Evolutionary conservation across 2,888 invertebrate species (phyloP), one percentile per base, ranked within the genome.

Genomic region (Drosophila pullipes): DNA sequence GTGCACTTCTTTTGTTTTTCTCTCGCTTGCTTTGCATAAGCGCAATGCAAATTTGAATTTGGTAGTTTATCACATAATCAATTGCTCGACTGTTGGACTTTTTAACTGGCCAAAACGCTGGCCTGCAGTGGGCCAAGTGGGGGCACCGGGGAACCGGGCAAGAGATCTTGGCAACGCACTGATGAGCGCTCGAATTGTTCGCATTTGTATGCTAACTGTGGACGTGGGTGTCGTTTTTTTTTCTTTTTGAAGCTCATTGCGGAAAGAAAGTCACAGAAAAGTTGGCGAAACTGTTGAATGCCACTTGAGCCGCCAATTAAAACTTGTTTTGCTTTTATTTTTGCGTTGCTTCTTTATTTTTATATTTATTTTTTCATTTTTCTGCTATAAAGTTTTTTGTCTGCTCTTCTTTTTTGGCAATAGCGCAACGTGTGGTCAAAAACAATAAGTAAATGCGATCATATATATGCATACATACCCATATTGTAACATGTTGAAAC

Each of bases 251-350:
- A 62, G 64, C 62, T 75, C 67, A 68, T 80, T 74, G 85, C 83
- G 85, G 83, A 85, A 85, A 84, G 85, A 85, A 81, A 78, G 85
- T 80, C 70, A 66, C 57, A 60, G 44, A 73, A 78, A 84, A 73
- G 72, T 68, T 63, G 78, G 76, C 68, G 75, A 81, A 86, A 78
- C 69, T 78, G 85, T 75, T 63, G 54, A 39, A 69, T 62, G 62
- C 50, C 58, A 69, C 61, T 73, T 78, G 76, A 76, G 69, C 66
- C 70, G 81, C 61, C 83, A 82, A 78, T 85, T 85, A 74, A 83
- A 76, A 75, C 67, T 71, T 68, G 58, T 63, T 68, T 77, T 66
- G 62, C 64, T 39, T 69, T 73, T 67, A 16, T 54, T 54, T 30
- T 52, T 53, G n/a, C 30, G 52, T 49, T 62, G 54, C 69, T 63